phyloP scores from a whole-genome alignment of 2,113 vertebrate species.

The Pyrgilauda ruficollis region DNA sequence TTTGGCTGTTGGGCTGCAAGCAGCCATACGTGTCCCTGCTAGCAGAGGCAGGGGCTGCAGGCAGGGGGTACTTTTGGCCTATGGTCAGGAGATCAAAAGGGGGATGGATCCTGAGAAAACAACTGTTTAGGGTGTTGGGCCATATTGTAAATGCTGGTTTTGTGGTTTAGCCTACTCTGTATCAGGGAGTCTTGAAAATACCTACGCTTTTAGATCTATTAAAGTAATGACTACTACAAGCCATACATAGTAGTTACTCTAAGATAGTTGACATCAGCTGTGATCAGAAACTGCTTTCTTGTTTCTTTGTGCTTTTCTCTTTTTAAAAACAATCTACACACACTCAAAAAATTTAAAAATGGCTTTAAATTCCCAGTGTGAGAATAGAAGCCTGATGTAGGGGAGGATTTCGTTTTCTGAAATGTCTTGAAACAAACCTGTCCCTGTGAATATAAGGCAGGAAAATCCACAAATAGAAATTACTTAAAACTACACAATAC shows the following conservation, averaged over 20 bases:
- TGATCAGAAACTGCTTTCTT: not conserved
- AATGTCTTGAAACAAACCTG: not conserved
- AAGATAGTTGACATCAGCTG: not conserved
- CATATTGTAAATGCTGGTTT: not conserved
- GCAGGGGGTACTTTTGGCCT: not conserved
- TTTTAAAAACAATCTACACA: not conserved
- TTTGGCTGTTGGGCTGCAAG: not conserved
- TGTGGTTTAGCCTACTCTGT: not conserved
- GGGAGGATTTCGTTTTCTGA: not conserved
- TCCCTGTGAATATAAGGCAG: not conserved
- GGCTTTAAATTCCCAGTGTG: not conserved
- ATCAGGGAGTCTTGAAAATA: not conserved
- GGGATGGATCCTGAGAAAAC: not conserved
- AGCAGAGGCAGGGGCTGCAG: not conserved
- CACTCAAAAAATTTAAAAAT: not conserved
- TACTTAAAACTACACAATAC: not conserved
- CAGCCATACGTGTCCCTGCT: rapidly evolving
- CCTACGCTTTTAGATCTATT: not conserved
- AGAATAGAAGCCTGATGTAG: not conserved
- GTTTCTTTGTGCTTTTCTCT: not conserved
- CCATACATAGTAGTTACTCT: not conserved
- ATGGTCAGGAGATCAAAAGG: not conserved
- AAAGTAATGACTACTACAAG: not conserved
- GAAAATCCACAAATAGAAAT: not conserved
- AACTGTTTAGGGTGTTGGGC: not conserved